phyloP scores from a whole-genome alignment of 2,888 invertebrate genomes.

The Dolichomitus sp. region DNA sequence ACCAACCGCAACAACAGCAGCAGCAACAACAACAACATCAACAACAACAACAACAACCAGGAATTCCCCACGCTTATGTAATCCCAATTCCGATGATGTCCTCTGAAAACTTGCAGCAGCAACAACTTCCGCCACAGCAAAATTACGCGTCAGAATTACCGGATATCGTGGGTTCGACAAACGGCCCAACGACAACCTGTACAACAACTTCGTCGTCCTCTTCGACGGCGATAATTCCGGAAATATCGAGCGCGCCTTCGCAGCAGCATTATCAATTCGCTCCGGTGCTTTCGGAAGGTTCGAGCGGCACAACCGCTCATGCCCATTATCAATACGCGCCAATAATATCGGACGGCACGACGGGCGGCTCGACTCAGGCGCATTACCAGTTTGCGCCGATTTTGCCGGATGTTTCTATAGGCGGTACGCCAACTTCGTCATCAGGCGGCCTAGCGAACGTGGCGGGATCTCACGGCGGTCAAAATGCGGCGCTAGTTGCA shows the following conservation, averaged over 20 bases:
- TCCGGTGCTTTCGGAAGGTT: constrained; percentile 35
- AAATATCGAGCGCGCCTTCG: not conserved
- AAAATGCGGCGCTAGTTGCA: constrained; percentile 38
- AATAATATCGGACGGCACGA: constrained; percentile 77
- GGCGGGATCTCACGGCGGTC: not conserved
- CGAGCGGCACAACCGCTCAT: constrained; percentile 64
- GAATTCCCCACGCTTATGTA: constrained; percentile 83
- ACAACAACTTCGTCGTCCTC: constrained; percentile 24
- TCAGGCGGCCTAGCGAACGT: not conserved
- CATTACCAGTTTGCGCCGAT: constrained; percentile 29
- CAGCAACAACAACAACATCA: constrained; percentile 66
- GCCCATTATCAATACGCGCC: constrained; percentile 80
- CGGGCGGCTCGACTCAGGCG: not conserved
- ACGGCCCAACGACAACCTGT: constrained; percentile 67
- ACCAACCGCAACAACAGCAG: constrained; percentile 83
- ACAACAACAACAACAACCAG: constrained; percentile 73
- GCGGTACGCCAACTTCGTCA: not conserved
- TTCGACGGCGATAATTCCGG: constrained; percentile 7
- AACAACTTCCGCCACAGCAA: constrained; percentile 48
- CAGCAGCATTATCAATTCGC: constrained; percentile 55
- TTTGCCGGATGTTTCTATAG: constrained; percentile 25
- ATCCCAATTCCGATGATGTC: constrained; percentile 85
- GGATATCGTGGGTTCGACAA: constrained; percentile 68
- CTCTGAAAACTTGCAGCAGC: constrained; percentile 81
- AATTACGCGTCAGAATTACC: constrained; percentile 50